These are phyloP conservation scores for Platycercus adscitus DNA, from an alignment of 2,113 vertebrate species.

Conservation along the genomic window DNA sequence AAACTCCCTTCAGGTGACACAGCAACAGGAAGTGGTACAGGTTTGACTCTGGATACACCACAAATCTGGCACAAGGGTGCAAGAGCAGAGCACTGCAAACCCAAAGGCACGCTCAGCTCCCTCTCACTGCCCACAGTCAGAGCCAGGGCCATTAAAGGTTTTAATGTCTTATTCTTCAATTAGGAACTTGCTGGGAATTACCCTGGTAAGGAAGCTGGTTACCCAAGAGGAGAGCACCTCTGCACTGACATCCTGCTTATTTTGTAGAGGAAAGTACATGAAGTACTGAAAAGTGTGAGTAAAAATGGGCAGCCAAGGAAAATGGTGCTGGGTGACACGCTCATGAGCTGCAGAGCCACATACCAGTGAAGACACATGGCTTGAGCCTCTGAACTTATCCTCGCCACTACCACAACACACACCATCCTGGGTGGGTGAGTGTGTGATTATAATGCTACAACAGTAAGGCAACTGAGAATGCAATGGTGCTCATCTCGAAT, in stretches of 20 bases:
- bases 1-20: background rate
- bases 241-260: background rate
- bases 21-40: background rate
- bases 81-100: background rate
- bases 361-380: background rate
- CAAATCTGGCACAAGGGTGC: background rate
- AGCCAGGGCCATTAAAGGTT: background rate
- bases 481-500: background rate
- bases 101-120: background rate
- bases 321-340: background rate
- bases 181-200: background rate
- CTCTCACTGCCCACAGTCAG: background rate
- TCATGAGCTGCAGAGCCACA: background rate
- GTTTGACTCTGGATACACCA: background rate
- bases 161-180: rapidly evolving
- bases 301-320: slow-evolving; percentile 13
- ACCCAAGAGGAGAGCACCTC: background rate
- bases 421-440: background rate
- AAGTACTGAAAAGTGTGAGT: slow-evolving; percentile 13
- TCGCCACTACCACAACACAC: background rate
- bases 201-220: background rate
- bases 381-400: background rate
- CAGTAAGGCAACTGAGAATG: background rate
- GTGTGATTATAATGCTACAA: background rate
- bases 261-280: slow-evolving; percentile 1